phyloP scores from a whole-genome alignment of 2,797 vertebrate genomes.

The Australoheros facetus region DNA sequence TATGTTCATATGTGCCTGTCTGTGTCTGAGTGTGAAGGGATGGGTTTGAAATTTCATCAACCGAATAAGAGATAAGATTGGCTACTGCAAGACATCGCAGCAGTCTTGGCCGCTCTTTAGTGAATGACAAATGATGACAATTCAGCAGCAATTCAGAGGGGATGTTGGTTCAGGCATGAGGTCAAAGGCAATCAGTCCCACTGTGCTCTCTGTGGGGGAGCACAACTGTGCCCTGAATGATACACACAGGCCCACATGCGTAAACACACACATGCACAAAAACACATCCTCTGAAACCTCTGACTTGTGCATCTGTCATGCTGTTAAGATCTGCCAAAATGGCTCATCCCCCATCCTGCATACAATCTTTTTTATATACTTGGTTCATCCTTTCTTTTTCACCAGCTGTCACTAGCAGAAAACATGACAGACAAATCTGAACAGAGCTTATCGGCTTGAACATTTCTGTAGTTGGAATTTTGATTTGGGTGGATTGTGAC shows the following conservation, averaged over 20 bases:
- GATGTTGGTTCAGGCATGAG: slow-evolving; percentile 71
- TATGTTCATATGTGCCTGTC: slow-evolving; percentile 13
- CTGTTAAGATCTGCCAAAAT: slow-evolving; percentile 64
- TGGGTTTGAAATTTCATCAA: slow-evolving; percentile 63
- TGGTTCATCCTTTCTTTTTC: slow-evolving; percentile 59
- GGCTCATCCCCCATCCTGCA: slow-evolving; percentile 50
- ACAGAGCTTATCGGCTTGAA: slow-evolving; percentile 39
- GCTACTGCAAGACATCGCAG: slow-evolving; percentile 41
- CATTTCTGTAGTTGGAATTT: slow-evolving; percentile 46
- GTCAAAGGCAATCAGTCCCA: slow-evolving; percentile 78
- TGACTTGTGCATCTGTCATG: slow-evolving; percentile 69
- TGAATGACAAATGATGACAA: slow-evolving; percentile 79
- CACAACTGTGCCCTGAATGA: slow-evolving; percentile 64
- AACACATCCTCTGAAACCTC: slow-evolving; percentile 58
- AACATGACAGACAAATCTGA: slow-evolving; percentile 52
- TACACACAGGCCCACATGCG: slow-evolving; percentile 43
- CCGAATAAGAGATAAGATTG: slow-evolving; percentile 61
- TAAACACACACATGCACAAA: slow-evolving; percentile 45
- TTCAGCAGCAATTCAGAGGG: slow-evolving; percentile 76
- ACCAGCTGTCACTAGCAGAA: slow-evolving; percentile 70
- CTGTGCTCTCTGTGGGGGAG: slow-evolving; percentile 58
- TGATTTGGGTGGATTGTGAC: slow-evolving; percentile 48
- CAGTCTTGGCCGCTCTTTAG: slow-evolving; percentile 55
- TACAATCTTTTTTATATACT: slow-evolving; percentile 49
- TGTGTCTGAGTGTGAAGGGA: slow-evolving; percentile 2